phyloP scores from a whole-genome alignment of 2,888 invertebrate genomes.

The Apamea anceps region DNA sequence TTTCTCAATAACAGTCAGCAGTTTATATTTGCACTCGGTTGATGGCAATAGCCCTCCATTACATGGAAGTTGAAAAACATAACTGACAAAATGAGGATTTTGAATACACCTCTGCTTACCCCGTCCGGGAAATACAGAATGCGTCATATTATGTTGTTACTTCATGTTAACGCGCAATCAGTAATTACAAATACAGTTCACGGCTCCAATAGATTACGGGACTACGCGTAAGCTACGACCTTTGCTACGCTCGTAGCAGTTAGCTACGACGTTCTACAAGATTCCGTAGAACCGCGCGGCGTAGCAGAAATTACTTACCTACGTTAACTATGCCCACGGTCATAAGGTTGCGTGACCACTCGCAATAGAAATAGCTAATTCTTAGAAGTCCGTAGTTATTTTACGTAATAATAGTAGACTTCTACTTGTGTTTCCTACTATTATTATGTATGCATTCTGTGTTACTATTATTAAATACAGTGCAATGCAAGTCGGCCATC shows the following conservation, averaged over 20 bases:
- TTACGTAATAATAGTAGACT: neutral
- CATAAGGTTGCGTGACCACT: slow-evolving; percentile 28
- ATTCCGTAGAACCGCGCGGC: slow-evolving; percentile 28
- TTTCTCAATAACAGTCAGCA: neutral
- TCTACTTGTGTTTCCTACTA: neutral
- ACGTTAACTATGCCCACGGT: slow-evolving; percentile 1
- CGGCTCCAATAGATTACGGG: neutral
- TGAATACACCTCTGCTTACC: neutral
- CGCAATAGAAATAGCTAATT: slow-evolving; percentile 1
- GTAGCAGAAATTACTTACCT: neutral
- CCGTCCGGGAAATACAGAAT: neutral
- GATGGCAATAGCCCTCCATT: neutral
- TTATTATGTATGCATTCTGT: slow-evolving; percentile 5
- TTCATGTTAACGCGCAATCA: too few species aligned
- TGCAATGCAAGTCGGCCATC: neutral
- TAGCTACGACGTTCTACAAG: slow-evolving; percentile 34
- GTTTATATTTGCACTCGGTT: neutral
- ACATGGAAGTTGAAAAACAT: neutral
- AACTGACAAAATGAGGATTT: neutral
- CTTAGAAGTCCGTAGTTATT: slow-evolving; percentile 9
- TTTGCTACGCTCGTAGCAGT: slow-evolving; percentile 50
- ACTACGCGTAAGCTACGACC: slow-evolving; percentile 35
- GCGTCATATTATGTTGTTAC: neutral
- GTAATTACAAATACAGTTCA: neutral
- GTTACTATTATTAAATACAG: slow-evolving; percentile 1